phyloP scores from a whole-genome alignment of 2,797 vertebrate genomes.

The Botia almorhae region DNA sequence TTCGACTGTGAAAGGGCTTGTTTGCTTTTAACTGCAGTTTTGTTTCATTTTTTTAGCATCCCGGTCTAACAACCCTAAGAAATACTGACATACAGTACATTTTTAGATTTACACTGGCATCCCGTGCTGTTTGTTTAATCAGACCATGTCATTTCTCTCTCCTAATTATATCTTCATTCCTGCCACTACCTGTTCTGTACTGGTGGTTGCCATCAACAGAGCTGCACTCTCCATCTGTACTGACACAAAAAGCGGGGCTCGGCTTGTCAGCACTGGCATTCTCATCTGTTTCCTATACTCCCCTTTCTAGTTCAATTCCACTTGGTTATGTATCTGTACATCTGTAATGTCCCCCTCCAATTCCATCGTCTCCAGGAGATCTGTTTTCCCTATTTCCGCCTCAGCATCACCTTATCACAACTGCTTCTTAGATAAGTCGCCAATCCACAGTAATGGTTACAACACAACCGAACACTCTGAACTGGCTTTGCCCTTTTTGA shows the following conservation, averaged over 20 bases:
- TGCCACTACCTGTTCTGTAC: slow-evolving; percentile 3
- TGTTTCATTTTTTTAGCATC: background rate
- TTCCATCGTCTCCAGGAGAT: slow-evolving; percentile 22
- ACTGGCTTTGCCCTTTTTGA: slow-evolving; percentile 3
- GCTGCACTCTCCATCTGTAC: slow-evolving; percentile 19
- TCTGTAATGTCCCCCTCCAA: slow-evolving; percentile 27
- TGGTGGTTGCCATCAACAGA: background rate
- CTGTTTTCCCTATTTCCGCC: slow-evolving; percentile 27
- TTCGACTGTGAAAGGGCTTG: background rate
- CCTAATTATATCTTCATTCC: slow-evolving; percentile 22
- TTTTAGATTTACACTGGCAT: slow-evolving; percentile 36
- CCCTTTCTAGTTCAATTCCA: slow-evolving; percentile 26
- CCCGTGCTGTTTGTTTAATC: slow-evolving; percentile 34
- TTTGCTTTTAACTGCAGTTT: background rate
- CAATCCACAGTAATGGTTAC: slow-evolving; percentile 32
- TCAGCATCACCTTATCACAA: slow-evolving; percentile 35
- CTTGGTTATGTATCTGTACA: slow-evolving; percentile 37
- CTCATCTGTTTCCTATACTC: slow-evolving; percentile 29
- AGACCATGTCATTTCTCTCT: slow-evolving; percentile 19
- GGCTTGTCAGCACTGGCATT: slow-evolving; percentile 36
- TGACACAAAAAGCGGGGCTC: slow-evolving; percentile 15
- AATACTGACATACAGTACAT: background rate
- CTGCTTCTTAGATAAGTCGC: slow-evolving; percentile 33
- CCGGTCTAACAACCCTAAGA: background rate
- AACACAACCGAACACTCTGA: slow-evolving; percentile 16